A percentile compares a stretch with the other conserved stretches of the same genome.
phyloP scores from a whole-genome alignment of 2,888 invertebrate genomes.

The Melanotus villosus region DNA sequence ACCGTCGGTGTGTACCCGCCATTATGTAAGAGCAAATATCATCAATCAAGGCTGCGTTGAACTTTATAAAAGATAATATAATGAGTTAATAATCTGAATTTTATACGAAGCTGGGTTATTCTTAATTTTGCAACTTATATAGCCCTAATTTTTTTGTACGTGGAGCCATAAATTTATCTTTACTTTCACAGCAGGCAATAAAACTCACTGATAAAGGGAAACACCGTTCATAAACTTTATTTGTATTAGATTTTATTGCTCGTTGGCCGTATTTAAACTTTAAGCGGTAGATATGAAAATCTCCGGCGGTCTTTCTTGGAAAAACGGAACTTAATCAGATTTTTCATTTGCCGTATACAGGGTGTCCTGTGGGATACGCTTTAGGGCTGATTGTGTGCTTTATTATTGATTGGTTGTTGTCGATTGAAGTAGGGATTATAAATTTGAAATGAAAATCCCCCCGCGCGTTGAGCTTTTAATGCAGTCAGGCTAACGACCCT shows the following conservation, averaged over 20 bases:
- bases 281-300: constrained; percentile 36
- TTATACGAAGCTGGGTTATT: constrained; percentile 1
- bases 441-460: constrained; percentile 4
- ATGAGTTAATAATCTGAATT: constrained; percentile 31
- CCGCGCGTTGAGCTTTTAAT: constrained; percentile 2
- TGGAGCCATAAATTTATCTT: constrained; percentile 36
- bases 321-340: constrained; percentile 4
- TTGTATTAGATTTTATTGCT: constrained; percentile 43
- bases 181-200: constrained; percentile 33
- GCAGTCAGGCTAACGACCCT: constrained; percentile 4
- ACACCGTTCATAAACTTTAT: constrained; percentile 43
- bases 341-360: background rate
- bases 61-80: constrained; percentile 26
- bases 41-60: constrained; percentile 17
- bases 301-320: background rate
- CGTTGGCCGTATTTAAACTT: constrained; percentile 36
- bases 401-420: background rate
- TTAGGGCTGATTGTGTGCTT: background rate
- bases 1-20: background rate
- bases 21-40: background rate
- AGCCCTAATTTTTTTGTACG: constrained; percentile 34
- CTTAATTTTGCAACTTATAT: constrained; percentile 28
- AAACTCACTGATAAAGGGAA: constrained; percentile 41
- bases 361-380: background rate
- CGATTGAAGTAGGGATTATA: background rate